Conservation (phyloP, 30 jellyfish, hydroid and myxozoan species). For the Aurelia sp. region DNA sequence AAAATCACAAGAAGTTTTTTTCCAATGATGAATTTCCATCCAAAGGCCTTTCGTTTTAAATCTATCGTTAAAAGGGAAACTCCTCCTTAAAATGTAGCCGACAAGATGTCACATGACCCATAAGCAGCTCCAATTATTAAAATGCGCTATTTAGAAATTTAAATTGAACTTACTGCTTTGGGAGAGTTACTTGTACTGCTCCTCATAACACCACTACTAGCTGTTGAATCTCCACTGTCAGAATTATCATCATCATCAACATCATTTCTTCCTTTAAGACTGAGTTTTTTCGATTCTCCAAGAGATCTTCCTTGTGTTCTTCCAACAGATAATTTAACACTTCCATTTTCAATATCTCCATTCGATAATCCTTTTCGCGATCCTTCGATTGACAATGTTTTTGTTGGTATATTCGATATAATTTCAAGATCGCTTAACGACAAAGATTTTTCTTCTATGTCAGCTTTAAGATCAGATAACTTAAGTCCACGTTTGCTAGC, state of each 20-base stretch:
- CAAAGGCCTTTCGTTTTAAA: too few species aligned
- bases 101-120: too few species aligned
- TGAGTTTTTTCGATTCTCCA: conserved; percentile 26
- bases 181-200: conserved; percentile 92
- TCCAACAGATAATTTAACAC: conserved; percentile 47
- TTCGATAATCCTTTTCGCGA: conserved; percentile 64
- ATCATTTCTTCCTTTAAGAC: conserved; percentile 53
- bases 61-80: too few species aligned
- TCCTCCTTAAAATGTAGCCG: too few species aligned
- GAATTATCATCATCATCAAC: conserved; percentile 80
- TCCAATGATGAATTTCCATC: too few species aligned
- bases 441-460: conserved; percentile 77
- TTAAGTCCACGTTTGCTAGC: conserved; percentile 88
- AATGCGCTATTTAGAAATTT: too few species aligned
- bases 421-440: conserved; percentile 93
- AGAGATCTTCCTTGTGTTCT: conserved; percentile 29
- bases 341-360: conserved; percentile 77
- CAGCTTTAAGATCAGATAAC: conserved; percentile 76
- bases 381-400: conserved; percentile 49
- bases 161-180: conserved; percentile 63
- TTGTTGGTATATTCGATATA: conserved; percentile 69
- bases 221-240: conserved; percentile 92
- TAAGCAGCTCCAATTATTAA: too few species aligned
- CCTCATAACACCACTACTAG: conserved; percentile 82
- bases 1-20: too few species aligned